phyloP scores from a whole-genome alignment of 2,797 vertebrate species.

The Acridotheres tristis region DNA sequence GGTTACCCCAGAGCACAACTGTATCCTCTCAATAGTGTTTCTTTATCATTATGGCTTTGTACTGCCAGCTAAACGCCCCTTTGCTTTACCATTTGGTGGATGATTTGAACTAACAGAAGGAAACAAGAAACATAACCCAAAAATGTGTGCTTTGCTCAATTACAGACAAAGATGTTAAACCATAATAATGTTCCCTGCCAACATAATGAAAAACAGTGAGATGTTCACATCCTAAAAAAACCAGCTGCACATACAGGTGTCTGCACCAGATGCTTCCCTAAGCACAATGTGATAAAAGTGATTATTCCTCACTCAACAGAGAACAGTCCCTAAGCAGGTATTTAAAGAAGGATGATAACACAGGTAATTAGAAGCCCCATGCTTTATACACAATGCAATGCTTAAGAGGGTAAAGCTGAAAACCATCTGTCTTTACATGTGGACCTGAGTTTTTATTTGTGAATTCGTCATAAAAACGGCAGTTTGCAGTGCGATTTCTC shows the following conservation, averaged over 20 bases:
- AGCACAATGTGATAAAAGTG: constrained; percentile 44
- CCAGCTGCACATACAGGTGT: constrained; percentile 68
- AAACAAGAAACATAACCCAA: constrained; percentile 11
- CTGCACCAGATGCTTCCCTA: constrained; percentile 63
- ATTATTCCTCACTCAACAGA: constrained; percentile 38
- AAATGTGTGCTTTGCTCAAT: constrained; percentile 23
- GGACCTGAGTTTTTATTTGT: neutral
- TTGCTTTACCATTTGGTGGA: neutral
- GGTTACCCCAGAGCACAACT: neutral
- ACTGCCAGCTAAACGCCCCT: neutral
- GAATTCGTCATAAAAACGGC: neutral
- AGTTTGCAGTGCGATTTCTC: neutral
- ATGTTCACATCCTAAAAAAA: constrained; percentile 32
- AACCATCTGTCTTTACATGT: constrained; percentile 20
- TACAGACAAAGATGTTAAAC: constrained; percentile 42
- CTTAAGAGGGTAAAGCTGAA: constrained; percentile 30
- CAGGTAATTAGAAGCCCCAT: constrained; percentile 31
- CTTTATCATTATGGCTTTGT: neutral
- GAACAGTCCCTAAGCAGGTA: constrained; percentile 30
- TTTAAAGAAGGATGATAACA: constrained; percentile 43
- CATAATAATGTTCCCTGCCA: neutral
- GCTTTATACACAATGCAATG: neutral
- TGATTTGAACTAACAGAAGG: constrained; percentile 8
- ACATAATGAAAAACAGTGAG: constrained; percentile 51
- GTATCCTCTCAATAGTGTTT: neutral